These are phyloP conservation scores for Orthonyx spaldingii DNA, from an alignment of 2,113 vertebrate species.

Conservation along the genomic window DNA sequence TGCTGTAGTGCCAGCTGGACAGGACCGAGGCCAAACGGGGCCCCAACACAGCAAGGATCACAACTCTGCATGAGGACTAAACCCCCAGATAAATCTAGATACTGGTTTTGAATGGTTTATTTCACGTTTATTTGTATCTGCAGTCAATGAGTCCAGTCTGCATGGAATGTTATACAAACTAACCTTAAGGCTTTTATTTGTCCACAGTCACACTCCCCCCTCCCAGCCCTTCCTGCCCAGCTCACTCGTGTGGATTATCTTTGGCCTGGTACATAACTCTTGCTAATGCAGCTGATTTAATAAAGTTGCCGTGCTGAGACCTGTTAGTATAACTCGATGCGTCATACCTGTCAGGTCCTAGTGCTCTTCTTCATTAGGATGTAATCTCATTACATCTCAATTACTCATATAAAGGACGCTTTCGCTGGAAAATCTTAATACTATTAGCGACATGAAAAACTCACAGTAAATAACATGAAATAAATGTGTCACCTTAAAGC, in stretches of 20 bases:
- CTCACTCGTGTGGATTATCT: background rate
- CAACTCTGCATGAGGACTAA: background rate
- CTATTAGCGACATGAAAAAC: conserved; percentile 74
- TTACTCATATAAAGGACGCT: conserved; percentile 74
- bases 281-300: conserved; percentile 57
- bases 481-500: conserved; percentile 66
- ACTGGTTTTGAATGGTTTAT: background rate
- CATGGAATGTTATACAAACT: conserved; percentile 69
- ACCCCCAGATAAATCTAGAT: conserved; percentile 24
- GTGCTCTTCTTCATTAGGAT: conserved; percentile 74
- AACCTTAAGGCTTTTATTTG: conserved; percentile 39
- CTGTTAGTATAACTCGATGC: conserved; percentile 71
- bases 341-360: conserved; percentile 74
- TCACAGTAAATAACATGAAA: conserved; percentile 75
- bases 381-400: conserved; percentile 76
- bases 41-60: background rate
- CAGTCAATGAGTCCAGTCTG: conserved; percentile 25
- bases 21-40: background rate
- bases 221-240: background rate
- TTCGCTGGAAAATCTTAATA: conserved; percentile 77
- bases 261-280: conserved; percentile 51
- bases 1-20: background rate
- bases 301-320: conserved; percentile 45
- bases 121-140: conserved; percentile 6
- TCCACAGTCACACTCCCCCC: background rate